Conservation (phyloP, 2,797 vertebrate species). For the Sebastes matsubarae region DNA sequence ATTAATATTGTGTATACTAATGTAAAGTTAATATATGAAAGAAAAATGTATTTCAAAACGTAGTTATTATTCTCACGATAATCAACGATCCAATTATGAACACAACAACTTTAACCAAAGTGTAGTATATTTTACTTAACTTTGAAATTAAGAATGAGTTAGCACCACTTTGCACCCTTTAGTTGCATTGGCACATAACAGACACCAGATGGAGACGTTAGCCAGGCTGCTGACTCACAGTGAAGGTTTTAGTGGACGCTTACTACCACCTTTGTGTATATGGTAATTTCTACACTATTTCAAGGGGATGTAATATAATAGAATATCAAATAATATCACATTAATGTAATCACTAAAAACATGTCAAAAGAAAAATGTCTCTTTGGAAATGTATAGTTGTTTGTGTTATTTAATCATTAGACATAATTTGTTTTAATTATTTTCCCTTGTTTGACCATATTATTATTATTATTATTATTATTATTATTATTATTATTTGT, state of each 20-base stretch:
- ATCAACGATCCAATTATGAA: neutral
- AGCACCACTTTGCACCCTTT: fast-evolving
- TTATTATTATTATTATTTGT: too few relatives aligned
- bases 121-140: neutral
- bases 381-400: neutral
- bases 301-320: too few relatives aligned
- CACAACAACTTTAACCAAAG: neutral
- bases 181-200: conserved; percentile 7
- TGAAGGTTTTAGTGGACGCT: neutral
- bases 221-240: neutral
- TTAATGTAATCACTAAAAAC: neutral
- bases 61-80: neutral
- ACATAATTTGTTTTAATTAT: neutral
- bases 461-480: neutral
- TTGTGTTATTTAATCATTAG: too few relatives aligned
- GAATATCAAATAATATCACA: neutral
- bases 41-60: neutral
- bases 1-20: neutral
- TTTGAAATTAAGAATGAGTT: neutral
- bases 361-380: neutral
- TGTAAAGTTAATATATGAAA: neutral
- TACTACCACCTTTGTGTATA: neutral
- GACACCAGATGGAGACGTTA: conserved; percentile 52
- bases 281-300: neutral
- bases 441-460: neutral